Percentiles rank a stretch among this genome's conserved stretches.
These are phyloP conservation scores for Brotula barbata DNA, from an alignment of 2,797 vertebrate genomes.

Conservation along the genomic window DNA sequence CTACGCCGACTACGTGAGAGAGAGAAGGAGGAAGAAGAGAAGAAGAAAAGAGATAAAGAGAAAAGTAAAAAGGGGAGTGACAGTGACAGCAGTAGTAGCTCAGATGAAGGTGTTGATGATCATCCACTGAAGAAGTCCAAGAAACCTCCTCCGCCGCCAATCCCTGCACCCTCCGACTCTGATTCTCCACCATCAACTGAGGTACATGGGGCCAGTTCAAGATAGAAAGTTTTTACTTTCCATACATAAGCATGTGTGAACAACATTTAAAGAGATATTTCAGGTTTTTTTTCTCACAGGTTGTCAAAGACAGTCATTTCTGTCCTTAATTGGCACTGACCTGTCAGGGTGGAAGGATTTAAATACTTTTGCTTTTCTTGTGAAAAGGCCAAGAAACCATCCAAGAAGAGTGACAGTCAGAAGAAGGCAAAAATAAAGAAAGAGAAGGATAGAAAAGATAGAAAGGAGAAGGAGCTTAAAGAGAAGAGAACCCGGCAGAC, in stretches of 20 bases:
- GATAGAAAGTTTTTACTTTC: no score
- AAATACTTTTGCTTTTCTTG: slow-evolving; percentile 2
- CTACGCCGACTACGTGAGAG: slow-evolving; percentile 88
- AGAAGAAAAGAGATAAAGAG: slow-evolving; percentile 85
- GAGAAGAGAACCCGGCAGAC: slow-evolving; percentile 78
- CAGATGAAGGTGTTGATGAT: slow-evolving; percentile 81
- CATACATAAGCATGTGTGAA: no score
- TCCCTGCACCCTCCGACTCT: slow-evolving; percentile 88
- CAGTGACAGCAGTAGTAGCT: slow-evolving; percentile 82
- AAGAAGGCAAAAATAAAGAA: slow-evolving; percentile 78
- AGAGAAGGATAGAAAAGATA: slow-evolving; percentile 83
- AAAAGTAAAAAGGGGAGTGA: slow-evolving; percentile 71
- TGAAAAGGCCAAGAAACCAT: slow-evolving; percentile 83
- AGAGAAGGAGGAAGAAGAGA: slow-evolving; percentile 92
- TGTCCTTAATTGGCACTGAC: background rate
- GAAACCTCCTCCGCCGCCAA: slow-evolving; percentile 81
- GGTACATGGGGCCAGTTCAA: slow-evolving; percentile 48
- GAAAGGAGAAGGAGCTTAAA: slow-evolving; percentile 85
- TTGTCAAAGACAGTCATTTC: no score
- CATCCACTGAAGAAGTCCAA: slow-evolving; percentile 88
- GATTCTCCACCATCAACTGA: slow-evolving; percentile 76
- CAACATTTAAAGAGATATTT: no score
- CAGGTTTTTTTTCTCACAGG: no score
- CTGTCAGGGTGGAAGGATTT: no score
- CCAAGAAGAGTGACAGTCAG: slow-evolving; percentile 81